Evolutionary conservation across 2,888 invertebrate species (phyloP).

Genomic region (Thera britannica): DNA sequence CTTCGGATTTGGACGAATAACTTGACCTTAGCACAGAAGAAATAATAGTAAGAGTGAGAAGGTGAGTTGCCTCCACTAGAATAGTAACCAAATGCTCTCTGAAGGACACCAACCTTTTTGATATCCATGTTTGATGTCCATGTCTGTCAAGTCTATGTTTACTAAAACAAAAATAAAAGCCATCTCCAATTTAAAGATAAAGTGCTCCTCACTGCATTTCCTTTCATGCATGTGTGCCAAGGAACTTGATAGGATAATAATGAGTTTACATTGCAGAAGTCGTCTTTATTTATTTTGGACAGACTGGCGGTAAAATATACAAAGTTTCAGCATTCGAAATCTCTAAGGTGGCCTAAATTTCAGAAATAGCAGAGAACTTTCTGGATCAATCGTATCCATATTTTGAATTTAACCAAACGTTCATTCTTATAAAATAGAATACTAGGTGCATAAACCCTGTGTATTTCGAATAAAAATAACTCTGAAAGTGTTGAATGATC

Average conservation of each 20-base stretch:
- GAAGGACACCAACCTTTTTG: no score
- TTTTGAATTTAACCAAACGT: background rate
- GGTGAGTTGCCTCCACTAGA: no score
- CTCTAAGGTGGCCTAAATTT: constrained; percentile 24
- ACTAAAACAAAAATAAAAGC: background rate
- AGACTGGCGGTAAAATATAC: constrained; percentile 14
- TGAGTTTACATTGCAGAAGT: constrained; percentile 19
- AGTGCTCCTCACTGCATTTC: background rate
- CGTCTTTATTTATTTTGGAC: constrained; percentile 30
- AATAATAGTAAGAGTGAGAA: no score
- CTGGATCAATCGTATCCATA: constrained; percentile 19
- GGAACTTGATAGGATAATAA: constrained; percentile 26
- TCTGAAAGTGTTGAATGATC: no score
- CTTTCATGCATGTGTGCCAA: background rate
- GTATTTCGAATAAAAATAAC: no score
- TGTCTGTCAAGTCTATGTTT: no score
- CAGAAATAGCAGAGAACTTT: constrained; percentile 20
- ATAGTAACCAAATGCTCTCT: no score
- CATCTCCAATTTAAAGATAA: background rate
- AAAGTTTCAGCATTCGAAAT: constrained; percentile 6
- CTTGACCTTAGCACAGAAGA: no score
- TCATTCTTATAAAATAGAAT: no score
- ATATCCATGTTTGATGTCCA: no score
- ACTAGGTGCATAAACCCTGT: no score
- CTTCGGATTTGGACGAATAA: no score